Evolutionary conservation across 2,797 vertebrate species (phyloP), one percentile per base, ranked within the genome.

Genomic region (Enteromius afrohamiltoni): DNA sequence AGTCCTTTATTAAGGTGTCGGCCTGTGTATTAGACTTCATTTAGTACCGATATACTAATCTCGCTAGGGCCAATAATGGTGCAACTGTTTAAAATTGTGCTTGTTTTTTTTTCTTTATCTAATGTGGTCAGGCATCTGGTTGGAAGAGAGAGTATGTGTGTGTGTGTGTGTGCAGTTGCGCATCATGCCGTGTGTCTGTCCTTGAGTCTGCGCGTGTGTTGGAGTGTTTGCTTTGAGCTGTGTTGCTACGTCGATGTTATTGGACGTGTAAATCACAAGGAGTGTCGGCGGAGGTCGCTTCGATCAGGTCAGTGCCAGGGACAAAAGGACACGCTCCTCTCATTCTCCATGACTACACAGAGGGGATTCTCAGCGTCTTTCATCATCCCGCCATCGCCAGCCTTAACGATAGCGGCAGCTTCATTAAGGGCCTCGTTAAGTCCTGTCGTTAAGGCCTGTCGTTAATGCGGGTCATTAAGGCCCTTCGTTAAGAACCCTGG

Each of bases 391-490:
- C 89, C 90, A 89, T 91, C 74, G 84, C 45, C 90, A 84, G 91
- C 90, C 89, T 92, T 93, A 94, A 94, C 92, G 95, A 94, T 88
- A 91, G 89, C 85, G 84, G 91, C 67, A 91, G 92, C 93, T 93
- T 95, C 95, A 95, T 95, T 95, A 95, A 92, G 92, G 88, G 90
- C 91, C 93, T 95, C 93, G 92, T 95, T 95, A 95, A 92, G 91
- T 91, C 91, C 90, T 89, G 90, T 88, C 85, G 79, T 87, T 87
- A 87, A 86, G 75, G 84, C 16, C 45, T 62, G 69, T 87, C 87
- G 80, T 89, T 87, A 89, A 78, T 71, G 82, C 45, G 26, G 62
- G 75, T 89, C 89, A 85, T 90, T 87, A 90, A 80, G 68, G 69
- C 60, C 82, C 82, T 84, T 89, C 85, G 85, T 88, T 89, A 93